A percentile compares a stretch with the other conserved stretches of the same genome.
These are phyloP conservation scores for Trachelus stipa DNA, from an alignment of 2,888 invertebrate genomes.

Conservation along the genomic window DNA sequence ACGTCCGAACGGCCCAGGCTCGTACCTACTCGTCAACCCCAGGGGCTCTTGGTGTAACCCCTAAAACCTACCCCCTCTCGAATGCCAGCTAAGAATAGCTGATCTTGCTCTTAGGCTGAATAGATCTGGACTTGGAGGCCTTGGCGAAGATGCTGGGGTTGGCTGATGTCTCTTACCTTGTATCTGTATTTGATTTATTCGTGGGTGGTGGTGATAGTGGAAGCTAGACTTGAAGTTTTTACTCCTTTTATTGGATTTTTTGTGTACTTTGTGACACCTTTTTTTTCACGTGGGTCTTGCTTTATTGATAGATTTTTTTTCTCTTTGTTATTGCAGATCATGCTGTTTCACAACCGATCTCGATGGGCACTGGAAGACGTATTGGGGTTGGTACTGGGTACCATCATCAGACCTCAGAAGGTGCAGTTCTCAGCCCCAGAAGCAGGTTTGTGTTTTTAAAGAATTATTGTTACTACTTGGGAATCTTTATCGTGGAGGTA, in stretches of 20 bases:
- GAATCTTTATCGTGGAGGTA: too few species aligned
- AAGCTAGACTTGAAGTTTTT: too few species aligned
- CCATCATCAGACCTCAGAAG: slow-evolving; percentile 64
- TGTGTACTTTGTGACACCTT: too few species aligned
- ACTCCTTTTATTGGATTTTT: too few species aligned
- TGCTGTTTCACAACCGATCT: slow-evolving; percentile 78
- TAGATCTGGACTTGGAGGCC: too few species aligned
- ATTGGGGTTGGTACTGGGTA: slow-evolving; percentile 71
- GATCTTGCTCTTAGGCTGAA: background rate
- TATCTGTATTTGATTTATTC: too few species aligned
- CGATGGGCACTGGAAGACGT: slow-evolving; percentile 81
- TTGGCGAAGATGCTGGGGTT: too few species aligned
- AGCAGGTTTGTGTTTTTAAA: slow-evolving; percentile 54
- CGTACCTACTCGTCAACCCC: slow-evolving; percentile 54
- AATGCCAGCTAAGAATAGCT: background rate
- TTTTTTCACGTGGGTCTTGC: too few species aligned
- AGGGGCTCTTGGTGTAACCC: slow-evolving; percentile 18
- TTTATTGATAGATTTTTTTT: slow-evolving; percentile 21
- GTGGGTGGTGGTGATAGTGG: too few species aligned
- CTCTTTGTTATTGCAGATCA: slow-evolving; percentile 69
- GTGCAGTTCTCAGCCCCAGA: slow-evolving; percentile 63
- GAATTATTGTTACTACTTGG: too few species aligned
- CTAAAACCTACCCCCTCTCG: background rate
- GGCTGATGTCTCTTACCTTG: too few species aligned
- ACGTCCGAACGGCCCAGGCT: slow-evolving; percentile 65